Evolutionary conservation across 2,113 vertebrate genomes (phyloP).

Genomic region (Antigone vipio): DNA sequence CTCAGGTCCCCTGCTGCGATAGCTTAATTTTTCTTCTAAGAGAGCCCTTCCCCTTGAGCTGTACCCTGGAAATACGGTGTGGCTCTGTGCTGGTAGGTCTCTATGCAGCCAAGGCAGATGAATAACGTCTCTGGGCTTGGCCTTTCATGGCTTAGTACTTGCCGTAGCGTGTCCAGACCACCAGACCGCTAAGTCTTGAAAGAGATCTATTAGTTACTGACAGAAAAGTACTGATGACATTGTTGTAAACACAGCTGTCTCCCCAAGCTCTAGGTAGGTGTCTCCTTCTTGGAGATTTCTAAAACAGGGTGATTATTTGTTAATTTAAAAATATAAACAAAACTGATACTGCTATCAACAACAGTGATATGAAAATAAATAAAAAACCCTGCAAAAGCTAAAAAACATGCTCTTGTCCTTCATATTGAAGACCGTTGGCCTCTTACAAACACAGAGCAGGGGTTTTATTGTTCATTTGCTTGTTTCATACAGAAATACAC

Average conservation of each 20-base stretch:
- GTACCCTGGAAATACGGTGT: not conserved
- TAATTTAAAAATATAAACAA: not conserved
- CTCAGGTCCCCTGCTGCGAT: not conserved
- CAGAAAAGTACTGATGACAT: not conserved
- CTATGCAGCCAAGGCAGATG: not conserved
- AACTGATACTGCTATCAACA: not conserved
- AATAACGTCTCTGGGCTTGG: not conserved
- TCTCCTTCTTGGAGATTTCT: not conserved
- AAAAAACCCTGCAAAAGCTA: not conserved
- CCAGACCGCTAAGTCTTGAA: not conserved
- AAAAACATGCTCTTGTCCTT: not conserved
- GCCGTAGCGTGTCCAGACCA: rapidly evolving
- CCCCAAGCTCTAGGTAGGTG: not conserved
- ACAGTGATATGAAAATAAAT: not conserved
- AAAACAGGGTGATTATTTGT: not conserved
- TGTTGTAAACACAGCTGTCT: conserved; percentile 10
- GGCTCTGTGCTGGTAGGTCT: not conserved
- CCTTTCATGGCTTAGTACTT: not conserved
- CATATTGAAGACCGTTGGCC: not conserved
- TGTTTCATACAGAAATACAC: not conserved
- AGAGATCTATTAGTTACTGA: not conserved
- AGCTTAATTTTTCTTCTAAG: not conserved
- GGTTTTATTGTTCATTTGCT: not conserved
- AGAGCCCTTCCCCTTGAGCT: not conserved
- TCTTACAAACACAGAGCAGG: not conserved